Conservation (phyloP, 2,797 vertebrate species). For the Allobates femoralis region DNA sequence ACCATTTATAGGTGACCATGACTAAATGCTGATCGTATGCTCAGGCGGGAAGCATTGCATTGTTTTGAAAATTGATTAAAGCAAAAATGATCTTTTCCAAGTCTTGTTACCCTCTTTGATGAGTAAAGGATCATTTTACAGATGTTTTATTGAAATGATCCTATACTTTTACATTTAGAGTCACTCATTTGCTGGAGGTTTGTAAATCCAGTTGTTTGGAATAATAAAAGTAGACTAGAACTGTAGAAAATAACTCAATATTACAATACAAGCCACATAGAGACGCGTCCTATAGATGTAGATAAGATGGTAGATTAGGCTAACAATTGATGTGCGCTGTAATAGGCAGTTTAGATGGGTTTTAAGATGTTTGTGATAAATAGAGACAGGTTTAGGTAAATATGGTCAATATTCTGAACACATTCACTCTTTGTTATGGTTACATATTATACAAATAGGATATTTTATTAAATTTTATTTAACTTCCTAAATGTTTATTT, state of each 20-base stretch:
- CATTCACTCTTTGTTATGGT: neutral
- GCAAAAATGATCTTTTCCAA: neutral
- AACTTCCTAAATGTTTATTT: neutral
- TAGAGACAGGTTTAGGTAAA: neutral
- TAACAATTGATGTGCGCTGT: neutral
- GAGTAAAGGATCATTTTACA: neutral
- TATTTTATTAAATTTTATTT: no score
- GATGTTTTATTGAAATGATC: neutral
- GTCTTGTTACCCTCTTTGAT: neutral
- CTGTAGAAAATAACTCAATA: neutral
- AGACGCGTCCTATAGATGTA: neutral
- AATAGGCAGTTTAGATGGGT: neutral
- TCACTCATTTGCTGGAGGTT: neutral
- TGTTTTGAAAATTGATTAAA: slow-evolving; percentile 5
- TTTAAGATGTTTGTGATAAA: neutral
- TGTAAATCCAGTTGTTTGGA: neutral
- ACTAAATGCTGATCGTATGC: slow-evolving; percentile 2
- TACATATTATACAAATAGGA: neutral
- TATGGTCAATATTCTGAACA: neutral
- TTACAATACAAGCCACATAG: neutral
- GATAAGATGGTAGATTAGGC: neutral
- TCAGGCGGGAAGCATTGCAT: neutral
- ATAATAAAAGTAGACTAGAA: neutral
- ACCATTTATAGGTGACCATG: slow-evolving; percentile 2
- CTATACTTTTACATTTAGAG: neutral